These are phyloP conservation scores for Rhyacophila evoluta DNA, from an alignment of 2,888 invertebrate genomes.

Conservation along the genomic window DNA sequence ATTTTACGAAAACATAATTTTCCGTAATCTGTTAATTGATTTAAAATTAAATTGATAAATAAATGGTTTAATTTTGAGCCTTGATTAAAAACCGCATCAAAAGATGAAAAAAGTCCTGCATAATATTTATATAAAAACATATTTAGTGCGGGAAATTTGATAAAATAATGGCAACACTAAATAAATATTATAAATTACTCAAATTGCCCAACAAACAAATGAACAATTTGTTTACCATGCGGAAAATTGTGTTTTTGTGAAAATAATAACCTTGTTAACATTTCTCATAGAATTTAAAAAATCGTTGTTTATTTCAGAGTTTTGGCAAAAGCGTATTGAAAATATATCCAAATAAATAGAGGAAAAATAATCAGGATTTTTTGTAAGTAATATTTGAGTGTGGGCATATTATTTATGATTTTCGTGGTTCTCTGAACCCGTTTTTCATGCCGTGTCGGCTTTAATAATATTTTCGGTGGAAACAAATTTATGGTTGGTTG, in stretches of 20 bases:
- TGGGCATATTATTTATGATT: background rate
- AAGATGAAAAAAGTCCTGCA: too few relatives aligned
- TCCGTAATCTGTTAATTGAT: too few relatives aligned
- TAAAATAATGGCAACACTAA: too few relatives aligned
- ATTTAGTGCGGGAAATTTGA: too few relatives aligned
- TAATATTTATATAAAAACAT: too few relatives aligned
- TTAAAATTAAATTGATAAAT: too few relatives aligned
- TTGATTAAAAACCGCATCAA: too few relatives aligned
- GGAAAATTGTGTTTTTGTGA: constrained; percentile 1
- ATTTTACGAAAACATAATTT: too few relatives aligned
- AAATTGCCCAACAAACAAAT: too few relatives aligned
- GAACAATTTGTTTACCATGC: background rate
- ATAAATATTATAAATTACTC: too few relatives aligned
- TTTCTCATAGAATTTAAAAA: background rate
- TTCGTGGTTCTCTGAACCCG: background rate
- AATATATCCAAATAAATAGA: background rate
- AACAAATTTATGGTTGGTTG: constrained; percentile 1
- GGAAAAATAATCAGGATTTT: background rate
- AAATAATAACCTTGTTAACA: background rate
- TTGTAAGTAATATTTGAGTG: background rate
- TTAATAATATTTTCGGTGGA: constrained; percentile 6
- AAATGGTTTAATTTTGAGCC: too few relatives aligned
- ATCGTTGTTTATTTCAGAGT: background rate
- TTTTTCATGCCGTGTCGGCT: constrained; percentile 6
- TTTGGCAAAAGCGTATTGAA: background rate